Conservation (phyloP, 2,113 vertebrate genomes). For the Odontophorus gujanensis region DNA sequence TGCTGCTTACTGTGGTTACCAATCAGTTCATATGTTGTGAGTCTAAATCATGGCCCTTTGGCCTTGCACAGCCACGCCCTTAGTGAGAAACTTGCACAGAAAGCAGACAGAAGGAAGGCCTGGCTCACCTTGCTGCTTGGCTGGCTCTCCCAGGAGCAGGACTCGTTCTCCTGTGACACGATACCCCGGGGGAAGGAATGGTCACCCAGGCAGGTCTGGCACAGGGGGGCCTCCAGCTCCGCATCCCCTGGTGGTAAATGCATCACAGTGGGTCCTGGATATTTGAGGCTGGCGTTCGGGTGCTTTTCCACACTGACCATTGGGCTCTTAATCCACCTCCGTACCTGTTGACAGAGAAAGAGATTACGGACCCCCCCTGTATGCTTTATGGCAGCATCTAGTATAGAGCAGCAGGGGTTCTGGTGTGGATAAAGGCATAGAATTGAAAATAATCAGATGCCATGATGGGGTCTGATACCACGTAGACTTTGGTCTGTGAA, state of each 20-base stretch:
- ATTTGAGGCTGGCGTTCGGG: constrained; percentile 83
- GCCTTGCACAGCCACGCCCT: background rate
- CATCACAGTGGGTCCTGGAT: constrained; percentile 79
- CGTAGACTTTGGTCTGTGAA: background rate
- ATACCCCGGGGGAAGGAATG: constrained; percentile 79
- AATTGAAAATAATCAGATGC: background rate
- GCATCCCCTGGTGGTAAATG: constrained; percentile 82
- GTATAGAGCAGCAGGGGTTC: background rate
- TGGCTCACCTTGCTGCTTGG: constrained; percentile 86
- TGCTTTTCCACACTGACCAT: constrained; percentile 90
- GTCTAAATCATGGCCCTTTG: background rate
- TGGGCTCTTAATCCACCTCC: constrained; percentile 93
- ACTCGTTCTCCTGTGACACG: constrained; percentile 78
- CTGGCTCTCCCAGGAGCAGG: constrained; percentile 82
- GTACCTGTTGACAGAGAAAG: constrained; percentile 79
- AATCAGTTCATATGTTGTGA: background rate
- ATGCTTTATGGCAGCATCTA: background rate
- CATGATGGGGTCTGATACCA: background rate
- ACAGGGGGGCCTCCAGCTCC: constrained; percentile 82
- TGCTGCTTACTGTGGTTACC: background rate
- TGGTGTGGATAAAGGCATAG: background rate
- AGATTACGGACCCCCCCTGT: background rate
- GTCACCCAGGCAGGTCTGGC: constrained; percentile 82
- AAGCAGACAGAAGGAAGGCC: background rate
- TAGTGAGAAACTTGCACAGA: background rate